Base-by-base conservation (phyloP, 2,888 invertebrate species). In the Andrena chrysosceles region DNA sequence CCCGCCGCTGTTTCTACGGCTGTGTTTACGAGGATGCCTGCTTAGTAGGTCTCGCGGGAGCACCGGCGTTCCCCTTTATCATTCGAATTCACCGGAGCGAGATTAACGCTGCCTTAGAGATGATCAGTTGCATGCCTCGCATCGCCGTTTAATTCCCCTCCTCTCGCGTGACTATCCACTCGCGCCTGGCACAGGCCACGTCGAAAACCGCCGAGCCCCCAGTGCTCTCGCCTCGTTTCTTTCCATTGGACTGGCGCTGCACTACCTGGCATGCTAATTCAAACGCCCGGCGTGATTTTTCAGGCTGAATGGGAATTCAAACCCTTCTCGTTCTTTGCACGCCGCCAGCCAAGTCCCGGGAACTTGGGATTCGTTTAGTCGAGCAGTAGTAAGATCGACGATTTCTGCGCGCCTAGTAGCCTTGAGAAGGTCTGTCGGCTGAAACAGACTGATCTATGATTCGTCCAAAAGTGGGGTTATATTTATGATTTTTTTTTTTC, bases 41-140 rank as follows among this genome's bases (percentile, higher is more conserved):
- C 68, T 86, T 67, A 60, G 77, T 73, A 71, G 77, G 75, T 78
- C 82, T 77, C 83, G 71, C 64, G 76, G 78, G 84, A 83, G 85
- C 86, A 88, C 84, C 85, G 59, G 89, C 86, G 89, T 90, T 86
- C 87, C 87, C 88, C 84, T 91, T 90, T 89, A 90, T 90, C 90
- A 88, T 87, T 87, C 87, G 85, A 86, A 60, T 86, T 84, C 88
- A 82, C 77, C 87, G 78, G 84, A 74, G 81, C 81, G 77, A 85
- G 87, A 89, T 90, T 89, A 89, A 88, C 71, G 59, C 62, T 59
- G 75, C 59, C 71, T 59, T 62, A 20, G 63, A 60, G 67, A 68
- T 64, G 52, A 75, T 69, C 75, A 77, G 59, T 52, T 29, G 67
- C 69, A 64, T 56, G 66, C 64, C 8, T 42, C 31, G 62, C 52